phyloP scores from a whole-genome alignment of 2,797 vertebrate genomes.

The Sylvia borin region DNA sequence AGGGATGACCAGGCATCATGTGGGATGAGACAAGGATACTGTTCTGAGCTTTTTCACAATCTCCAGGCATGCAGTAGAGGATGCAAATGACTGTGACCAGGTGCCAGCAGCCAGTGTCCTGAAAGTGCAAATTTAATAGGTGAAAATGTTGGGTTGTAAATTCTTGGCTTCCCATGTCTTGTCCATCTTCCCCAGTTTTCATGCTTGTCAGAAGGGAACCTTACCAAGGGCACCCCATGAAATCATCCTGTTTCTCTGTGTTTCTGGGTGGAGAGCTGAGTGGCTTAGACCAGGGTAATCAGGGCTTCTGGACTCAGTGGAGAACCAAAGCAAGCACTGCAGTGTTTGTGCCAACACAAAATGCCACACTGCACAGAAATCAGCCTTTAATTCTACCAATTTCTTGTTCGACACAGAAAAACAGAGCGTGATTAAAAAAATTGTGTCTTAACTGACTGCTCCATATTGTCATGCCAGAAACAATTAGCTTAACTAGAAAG shows the following conservation, averaged over 20 bases:
- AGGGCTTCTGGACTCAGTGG: neutral
- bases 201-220: neutral
- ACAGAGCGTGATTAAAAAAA: constrained; percentile 67
- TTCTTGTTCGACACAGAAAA: constrained; percentile 58
- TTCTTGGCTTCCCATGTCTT: neutral
- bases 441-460: constrained; percentile 68
- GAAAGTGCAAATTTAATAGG: neutral
- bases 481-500: constrained; percentile 72
- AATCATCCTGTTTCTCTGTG: neutral
- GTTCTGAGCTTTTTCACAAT: neutral
- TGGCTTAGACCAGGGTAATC: neutral
- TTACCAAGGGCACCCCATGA: neutral
- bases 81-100: neutral
- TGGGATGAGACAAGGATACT: neutral
- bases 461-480: constrained; percentile 73
- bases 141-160: neutral
- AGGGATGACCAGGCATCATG: neutral
- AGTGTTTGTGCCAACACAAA: constrained; percentile 5
- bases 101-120: neutral
- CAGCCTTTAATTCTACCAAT: constrained; percentile 64
- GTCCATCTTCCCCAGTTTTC: neutral
- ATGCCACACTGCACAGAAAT: constrained; percentile 34
- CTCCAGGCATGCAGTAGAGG: neutral
- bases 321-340: neutral
- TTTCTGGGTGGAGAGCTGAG: neutral